A percentile compares a stretch with the other conserved stretches of the same genome.
These are phyloP conservation scores for Trematomus loennbergii DNA, from an alignment of 2,113 vertebrate species.

Conservation along the genomic window DNA sequence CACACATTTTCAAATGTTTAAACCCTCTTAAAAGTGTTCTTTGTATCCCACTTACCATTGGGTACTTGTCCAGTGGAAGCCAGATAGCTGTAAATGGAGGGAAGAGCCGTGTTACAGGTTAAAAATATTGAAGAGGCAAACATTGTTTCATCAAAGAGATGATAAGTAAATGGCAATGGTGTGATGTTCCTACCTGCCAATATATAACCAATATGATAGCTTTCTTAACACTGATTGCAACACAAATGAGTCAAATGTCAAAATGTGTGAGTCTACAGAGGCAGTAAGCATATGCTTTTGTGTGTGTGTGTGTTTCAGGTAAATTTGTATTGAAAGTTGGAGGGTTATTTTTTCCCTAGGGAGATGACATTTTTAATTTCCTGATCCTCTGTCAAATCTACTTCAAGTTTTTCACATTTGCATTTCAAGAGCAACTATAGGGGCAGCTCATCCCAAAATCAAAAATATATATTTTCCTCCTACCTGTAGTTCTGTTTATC, in stretches of 20 bases:
- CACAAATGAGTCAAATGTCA: slow-evolving; percentile 42
- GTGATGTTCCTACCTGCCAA: not conserved
- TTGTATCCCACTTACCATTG: slow-evolving; percentile 69
- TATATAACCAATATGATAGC: not conserved
- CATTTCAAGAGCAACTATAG: too few relatives aligned
- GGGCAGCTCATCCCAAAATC: too few relatives aligned
- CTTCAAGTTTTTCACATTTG: too few relatives aligned
- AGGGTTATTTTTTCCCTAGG: not conserved
- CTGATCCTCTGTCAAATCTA: too few relatives aligned
- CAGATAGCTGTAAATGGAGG: slow-evolving; percentile 75
- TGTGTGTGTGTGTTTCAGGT: not conserved
- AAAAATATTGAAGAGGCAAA: slow-evolving; percentile 18
- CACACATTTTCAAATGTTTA: not conserved
- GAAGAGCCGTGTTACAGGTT: slow-evolving; percentile 11
- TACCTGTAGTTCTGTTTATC: too few relatives aligned
- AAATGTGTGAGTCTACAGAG: not conserved
- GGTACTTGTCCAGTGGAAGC: slow-evolving; percentile 76
- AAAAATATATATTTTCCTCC: too few relatives aligned
- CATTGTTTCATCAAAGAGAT: not conserved
- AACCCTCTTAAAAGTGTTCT: not conserved
- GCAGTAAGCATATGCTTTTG: not conserved
- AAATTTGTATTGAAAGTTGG: not conserved
- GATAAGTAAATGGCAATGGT: not conserved
- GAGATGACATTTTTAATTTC: too few relatives aligned
- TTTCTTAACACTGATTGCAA: slow-evolving; percentile 63